These are phyloP conservation scores for Styela clava DNA, from an alignment of 23 tunicate genomes.

Conservation along the genomic window DNA sequence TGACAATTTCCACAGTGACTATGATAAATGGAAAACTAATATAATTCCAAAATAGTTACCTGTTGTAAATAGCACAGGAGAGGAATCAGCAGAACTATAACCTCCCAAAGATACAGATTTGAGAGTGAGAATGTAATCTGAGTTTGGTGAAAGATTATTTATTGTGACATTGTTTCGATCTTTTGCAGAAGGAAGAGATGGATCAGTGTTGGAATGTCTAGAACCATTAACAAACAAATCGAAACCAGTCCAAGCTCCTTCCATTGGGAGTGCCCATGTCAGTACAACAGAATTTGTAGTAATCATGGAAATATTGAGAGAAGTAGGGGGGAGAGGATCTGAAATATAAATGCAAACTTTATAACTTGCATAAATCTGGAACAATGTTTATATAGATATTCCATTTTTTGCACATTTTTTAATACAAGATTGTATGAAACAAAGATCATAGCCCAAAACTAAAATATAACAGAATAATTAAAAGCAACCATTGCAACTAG, in stretches of 20 bases:
- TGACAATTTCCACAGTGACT: no score
- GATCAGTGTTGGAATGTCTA: no score
- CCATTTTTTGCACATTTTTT: no score
- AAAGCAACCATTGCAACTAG: no score
- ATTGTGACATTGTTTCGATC: background rate
- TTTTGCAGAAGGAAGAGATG: background rate
- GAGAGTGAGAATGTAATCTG: background rate
- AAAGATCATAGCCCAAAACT: no score
- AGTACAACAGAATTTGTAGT: background rate
- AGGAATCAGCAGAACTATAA: background rate
- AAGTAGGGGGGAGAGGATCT: background rate
- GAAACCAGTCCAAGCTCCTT: background rate
- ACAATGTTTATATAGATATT: no score
- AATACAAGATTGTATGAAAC: no score
- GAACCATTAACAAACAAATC: background rate
- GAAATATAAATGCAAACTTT: background rate
- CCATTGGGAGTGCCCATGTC: background rate
- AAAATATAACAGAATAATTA: no score
- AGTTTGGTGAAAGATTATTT: background rate
- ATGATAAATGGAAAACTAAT: no score
- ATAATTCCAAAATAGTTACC: no score
- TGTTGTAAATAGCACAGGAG: background rate
- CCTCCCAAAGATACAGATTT: background rate
- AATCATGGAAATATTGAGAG: background rate
- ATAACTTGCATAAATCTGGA: no score